Conservation (phyloP, 2,113 vertebrate species). For the Sylvilagus bachmani region DNA sequence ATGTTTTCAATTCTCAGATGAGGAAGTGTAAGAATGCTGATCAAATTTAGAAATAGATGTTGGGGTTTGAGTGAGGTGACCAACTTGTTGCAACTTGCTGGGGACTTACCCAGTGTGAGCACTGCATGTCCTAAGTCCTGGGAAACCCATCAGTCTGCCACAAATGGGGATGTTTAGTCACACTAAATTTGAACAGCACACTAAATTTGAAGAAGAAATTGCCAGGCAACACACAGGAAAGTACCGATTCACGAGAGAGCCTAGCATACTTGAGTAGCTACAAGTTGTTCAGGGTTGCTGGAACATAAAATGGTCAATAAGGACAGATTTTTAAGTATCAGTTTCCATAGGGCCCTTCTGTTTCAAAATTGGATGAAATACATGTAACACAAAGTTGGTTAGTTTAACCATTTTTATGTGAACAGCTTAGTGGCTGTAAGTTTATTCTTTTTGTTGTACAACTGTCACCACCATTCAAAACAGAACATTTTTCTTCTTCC, state of each 20-base stretch:
- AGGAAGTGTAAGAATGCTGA: not conserved
- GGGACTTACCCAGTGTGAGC: not conserved
- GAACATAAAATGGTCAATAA: not conserved
- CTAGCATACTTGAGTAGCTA: not conserved
- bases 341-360: not conserved
- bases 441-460: not conserved
- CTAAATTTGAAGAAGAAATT: not conserved
- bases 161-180: not conserved
- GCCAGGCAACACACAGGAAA: not conserved
- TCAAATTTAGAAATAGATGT: not conserved
- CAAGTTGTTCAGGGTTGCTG: not conserved
- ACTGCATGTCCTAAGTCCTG: not conserved
- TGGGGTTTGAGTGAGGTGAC: not conserved
- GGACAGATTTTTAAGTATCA: not conserved
- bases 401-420: not conserved
- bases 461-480: not conserved
- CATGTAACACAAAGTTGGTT: not conserved
- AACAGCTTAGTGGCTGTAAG: not conserved
- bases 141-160: not conserved
- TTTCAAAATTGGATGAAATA: constrained; percentile 3
- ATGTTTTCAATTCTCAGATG: constrained; percentile 3
- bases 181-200: not conserved
- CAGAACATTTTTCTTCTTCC: not conserved
- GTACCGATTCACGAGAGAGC: not conserved
- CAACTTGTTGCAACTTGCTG: not conserved